Evolutionary conservation across 2,113 vertebrate species (phyloP).

Genomic region (Sapajus apella): DNA sequence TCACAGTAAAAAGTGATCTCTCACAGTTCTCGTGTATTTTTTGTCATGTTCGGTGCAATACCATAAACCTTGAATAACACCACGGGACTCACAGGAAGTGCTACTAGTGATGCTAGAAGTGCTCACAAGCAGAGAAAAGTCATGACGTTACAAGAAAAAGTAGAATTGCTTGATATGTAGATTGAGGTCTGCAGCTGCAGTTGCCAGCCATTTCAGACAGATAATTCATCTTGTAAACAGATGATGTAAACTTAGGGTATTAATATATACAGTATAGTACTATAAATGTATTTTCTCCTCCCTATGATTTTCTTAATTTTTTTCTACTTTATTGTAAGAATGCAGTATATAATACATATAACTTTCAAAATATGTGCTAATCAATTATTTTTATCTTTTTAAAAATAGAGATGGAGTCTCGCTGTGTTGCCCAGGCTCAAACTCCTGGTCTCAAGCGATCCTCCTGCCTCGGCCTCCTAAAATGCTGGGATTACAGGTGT

Average conservation of each 20-base stretch:
- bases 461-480: too few species aligned
- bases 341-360: not conserved
- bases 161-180: not conserved
- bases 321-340: not conserved
- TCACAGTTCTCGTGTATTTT: not conserved
- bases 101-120: not conserved
- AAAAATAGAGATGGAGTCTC: too few species aligned
- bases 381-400: too few species aligned
- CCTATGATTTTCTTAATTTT: not conserved
- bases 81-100: not conserved
- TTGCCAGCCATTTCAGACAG: not conserved
- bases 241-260: not conserved
- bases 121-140: not conserved
- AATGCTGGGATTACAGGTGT: too few species aligned
- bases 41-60: not conserved
- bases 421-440: too few species aligned
- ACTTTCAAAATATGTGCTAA: not conserved
- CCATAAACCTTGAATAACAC: too few species aligned
- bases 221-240: not conserved
- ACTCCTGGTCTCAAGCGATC: too few species aligned
- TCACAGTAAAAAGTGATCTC: not conserved
- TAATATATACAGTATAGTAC: not conserved
- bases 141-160: not conserved
- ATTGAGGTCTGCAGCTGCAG: not conserved
- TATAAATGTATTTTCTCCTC: not conserved